Percentiles rank a stretch among this genome's conserved stretches.
phyloP scores from a whole-genome alignment of 2,113 vertebrate genomes.

The Ceyx melanurus region DNA sequence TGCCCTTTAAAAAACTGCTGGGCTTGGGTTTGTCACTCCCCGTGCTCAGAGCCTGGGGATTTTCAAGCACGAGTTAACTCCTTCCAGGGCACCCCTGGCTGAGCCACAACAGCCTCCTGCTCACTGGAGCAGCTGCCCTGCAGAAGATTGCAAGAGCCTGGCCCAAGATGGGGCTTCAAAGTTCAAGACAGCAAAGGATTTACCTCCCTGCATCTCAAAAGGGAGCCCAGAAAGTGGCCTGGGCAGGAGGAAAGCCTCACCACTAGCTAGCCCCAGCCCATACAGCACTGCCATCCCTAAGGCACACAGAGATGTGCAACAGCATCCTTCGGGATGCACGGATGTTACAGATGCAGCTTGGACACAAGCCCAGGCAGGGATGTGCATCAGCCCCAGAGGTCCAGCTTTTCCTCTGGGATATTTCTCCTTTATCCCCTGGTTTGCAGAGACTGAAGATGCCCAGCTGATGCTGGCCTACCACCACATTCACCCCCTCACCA shows the following conservation, averaged over 20 bases:
- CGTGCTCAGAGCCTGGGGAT: background rate
- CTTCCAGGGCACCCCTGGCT: background rate
- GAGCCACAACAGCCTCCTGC: background rate
- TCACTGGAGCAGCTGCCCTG: background rate
- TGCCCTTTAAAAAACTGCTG: constrained; percentile 33
- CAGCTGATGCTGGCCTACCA: background rate
- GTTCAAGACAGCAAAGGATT: background rate
- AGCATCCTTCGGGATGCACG: background rate
- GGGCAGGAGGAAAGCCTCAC: background rate
- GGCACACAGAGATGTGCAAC: rapidly evolving
- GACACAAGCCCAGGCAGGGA: rapidly evolving
- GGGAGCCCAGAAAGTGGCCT: too few species aligned
- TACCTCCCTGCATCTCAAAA: background rate
- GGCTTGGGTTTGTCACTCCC: background rate
- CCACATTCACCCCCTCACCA: background rate
- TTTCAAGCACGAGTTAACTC: background rate
- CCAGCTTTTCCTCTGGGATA: background rate
- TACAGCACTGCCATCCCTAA: rapidly evolving
- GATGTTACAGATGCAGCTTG: background rate
- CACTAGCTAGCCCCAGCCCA: background rate
- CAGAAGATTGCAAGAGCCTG: background rate
- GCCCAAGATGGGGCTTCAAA: background rate
- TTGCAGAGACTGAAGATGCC: rapidly evolving
- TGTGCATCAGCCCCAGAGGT: background rate
- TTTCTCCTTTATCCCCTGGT: background rate